Evolutionary conservation across 1,140 invertebrate genomes (phyloP).

Genomic region (Pteromalus puparum): DNA sequence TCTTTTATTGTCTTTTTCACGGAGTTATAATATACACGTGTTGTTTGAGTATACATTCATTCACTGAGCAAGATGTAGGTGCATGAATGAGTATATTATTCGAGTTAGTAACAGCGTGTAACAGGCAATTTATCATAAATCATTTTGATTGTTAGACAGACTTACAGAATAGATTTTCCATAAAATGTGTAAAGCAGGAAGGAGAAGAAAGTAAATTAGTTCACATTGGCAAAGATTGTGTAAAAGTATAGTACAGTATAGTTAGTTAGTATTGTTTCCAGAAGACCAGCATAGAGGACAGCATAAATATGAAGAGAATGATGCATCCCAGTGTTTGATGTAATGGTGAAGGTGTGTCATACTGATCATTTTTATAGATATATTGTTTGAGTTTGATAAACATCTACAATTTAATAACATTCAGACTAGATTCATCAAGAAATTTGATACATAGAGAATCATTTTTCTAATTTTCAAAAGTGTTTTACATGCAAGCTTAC

Average conservation of each 20-base stretch:
- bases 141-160: conserved; percentile 53
- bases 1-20: too few species aligned
- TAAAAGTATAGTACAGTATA: conserved; percentile 12
- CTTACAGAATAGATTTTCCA: conserved; percentile 68
- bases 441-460: conserved; percentile 24
- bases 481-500: conserved; percentile 66
- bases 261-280: conserved; percentile 42
- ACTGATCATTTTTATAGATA: neutral
- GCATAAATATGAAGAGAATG: conserved; percentile 48
- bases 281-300: conserved; percentile 50
- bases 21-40: conserved; percentile 5
- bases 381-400: conserved; percentile 35
- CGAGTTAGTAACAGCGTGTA: neutral
- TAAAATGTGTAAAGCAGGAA: conserved; percentile 65
- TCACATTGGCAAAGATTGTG: conserved; percentile 6
- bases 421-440: conserved; percentile 23
- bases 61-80: conserved; percentile 10
- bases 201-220: conserved; percentile 59
- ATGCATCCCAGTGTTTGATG: conserved; percentile 54
- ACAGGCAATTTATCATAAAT: conserved; percentile 17
- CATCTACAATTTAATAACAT: conserved; percentile 53
- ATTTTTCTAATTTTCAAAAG: conserved; percentile 17
- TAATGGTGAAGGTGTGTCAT: conserved; percentile 52
- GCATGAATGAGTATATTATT: conserved; percentile 20
- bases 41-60: conserved; percentile 12